Evolutionary conservation across 2,113 vertebrate genomes (phyloP).

Genomic region (Peromyscus californicus): DNA sequence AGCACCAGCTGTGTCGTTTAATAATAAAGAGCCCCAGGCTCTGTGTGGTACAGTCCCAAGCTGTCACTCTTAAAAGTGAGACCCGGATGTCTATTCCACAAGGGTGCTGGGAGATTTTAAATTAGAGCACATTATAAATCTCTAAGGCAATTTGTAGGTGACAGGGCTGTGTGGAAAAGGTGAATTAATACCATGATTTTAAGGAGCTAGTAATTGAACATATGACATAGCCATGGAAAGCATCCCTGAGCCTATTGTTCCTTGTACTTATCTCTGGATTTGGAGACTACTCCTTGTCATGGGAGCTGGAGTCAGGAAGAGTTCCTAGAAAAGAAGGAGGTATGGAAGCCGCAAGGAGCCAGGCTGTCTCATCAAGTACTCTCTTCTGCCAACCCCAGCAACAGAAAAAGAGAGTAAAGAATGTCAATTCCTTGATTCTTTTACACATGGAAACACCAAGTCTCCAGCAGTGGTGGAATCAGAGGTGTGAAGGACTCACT

Average conservation of each 20-base stretch:
- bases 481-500: not conserved
- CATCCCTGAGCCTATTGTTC: not conserved
- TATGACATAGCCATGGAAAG: constrained; percentile 23
- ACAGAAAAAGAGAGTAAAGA: not conserved
- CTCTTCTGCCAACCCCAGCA: not conserved
- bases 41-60: not conserved
- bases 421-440: not conserved
- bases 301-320: not conserved
- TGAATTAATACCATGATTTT: not conserved
- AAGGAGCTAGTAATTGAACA: not conserved
- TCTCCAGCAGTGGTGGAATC: not conserved
- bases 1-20: not conserved
- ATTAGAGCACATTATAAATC: constrained; percentile 8
- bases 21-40: not conserved
- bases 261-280: not conserved
- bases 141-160: not conserved
- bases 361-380: not conserved
- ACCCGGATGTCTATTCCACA: not conserved
- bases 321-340: not conserved
- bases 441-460: not conserved
- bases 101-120: constrained; percentile 44
- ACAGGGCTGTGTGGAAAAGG: not conserved
- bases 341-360: not conserved
- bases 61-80: not conserved
- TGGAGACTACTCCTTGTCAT: not conserved